These are phyloP conservation scores for Drosophila phalerata DNA, from an alignment of 2,888 invertebrate species.

Conservation along the genomic window DNA sequence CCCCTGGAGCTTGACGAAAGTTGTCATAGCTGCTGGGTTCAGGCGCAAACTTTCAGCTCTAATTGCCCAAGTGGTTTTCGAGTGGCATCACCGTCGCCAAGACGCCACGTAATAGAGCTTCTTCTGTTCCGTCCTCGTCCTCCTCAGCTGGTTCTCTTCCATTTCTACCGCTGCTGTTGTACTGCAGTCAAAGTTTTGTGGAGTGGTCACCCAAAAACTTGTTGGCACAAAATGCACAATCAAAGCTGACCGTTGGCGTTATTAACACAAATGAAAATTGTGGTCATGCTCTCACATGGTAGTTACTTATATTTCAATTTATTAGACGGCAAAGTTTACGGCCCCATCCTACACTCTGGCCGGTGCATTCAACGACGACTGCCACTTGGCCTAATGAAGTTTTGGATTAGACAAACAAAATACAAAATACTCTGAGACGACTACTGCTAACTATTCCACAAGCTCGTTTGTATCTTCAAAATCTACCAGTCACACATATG, in stretches of 20 bases:
- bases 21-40: constrained; percentile 65
- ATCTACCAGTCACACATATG: constrained; percentile 30
- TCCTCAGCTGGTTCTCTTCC: background rate
- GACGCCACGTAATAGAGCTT: constrained; percentile 66
- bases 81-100: constrained; percentile 61
- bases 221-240: constrained; percentile 66
- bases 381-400: constrained; percentile 72
- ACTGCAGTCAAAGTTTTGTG: constrained; percentile 42
- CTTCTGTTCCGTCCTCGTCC: constrained; percentile 7
- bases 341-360: background rate
- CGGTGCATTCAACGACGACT: constrained; percentile 5
- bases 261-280: constrained; percentile 65
- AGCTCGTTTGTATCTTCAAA: constrained; percentile 25
- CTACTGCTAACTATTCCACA: background rate
- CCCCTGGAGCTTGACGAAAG: constrained; percentile 64
- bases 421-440: constrained; percentile 23
- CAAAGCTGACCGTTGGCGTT: constrained; percentile 71
- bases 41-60: constrained; percentile 69
- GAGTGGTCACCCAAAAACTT: constrained; percentile 35
- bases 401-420: constrained; percentile 47
- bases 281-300: constrained; percentile 42
- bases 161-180: background rate
- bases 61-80: constrained; percentile 78
- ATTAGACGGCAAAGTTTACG: constrained; percentile 51
- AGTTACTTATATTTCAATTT: constrained; percentile 68